Evolutionary conservation across 1,140 invertebrate species (phyloP).

Genomic region (Drosophila lacertosa): DNA sequence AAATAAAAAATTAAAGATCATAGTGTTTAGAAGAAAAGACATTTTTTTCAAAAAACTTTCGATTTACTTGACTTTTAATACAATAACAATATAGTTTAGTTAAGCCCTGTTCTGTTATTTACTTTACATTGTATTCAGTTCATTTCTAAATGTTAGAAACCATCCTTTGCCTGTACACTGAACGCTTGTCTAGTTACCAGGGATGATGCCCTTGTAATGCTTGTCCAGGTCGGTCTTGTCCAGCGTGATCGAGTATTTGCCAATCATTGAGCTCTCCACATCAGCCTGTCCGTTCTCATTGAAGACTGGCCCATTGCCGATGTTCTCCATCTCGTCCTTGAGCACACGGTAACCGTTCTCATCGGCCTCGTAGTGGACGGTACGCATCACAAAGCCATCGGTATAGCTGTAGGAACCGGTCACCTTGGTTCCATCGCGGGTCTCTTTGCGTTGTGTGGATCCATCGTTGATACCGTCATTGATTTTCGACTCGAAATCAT

Average conservation of each 20-base stretch:
- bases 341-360: conserved; percentile 86
- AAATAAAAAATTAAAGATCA: no score
- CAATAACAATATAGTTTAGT: conserved; percentile 36
- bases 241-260: conserved; percentile 82
- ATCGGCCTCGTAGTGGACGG: conserved; percentile 86
- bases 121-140: conserved; percentile 71
- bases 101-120: conserved; percentile 46
- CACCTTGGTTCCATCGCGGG: conserved; percentile 84
- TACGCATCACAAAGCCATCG: conserved; percentile 86
- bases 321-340: conserved; percentile 84
- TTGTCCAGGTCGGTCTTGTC: conserved; percentile 56
- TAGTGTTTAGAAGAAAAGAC: no score
- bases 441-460: conserved; percentile 84
- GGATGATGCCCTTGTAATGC: conserved; percentile 68
- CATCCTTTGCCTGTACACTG: conserved; percentile 18
- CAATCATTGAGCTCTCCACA: conserved; percentile 81
- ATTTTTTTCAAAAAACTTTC: conserved; percentile 3
- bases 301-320: conserved; percentile 84
- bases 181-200: not conserved
- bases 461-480: conserved; percentile 85
- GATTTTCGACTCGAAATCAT: conserved; percentile 84
- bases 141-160: conserved; percentile 83
- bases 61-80: conserved; percentile 29
- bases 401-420: conserved; percentile 86
- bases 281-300: conserved; percentile 85